phyloP scores from a whole-genome alignment of 2,888 invertebrate genomes.

The Melinaea menophilus region DNA sequence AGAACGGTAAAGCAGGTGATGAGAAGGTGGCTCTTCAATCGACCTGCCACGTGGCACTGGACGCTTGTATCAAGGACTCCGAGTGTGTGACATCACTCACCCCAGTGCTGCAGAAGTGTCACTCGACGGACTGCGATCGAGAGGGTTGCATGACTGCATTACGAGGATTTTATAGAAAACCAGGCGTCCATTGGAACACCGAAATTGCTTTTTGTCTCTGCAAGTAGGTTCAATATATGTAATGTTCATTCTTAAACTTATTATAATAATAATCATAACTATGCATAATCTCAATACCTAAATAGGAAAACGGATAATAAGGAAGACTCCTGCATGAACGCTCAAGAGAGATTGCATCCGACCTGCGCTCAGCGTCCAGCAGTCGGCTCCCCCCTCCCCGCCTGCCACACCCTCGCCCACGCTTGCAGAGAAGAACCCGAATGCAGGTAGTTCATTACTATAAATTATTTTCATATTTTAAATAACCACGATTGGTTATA shows the following conservation, averaged over 20 bases:
- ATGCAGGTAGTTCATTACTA: constrained; percentile 82
- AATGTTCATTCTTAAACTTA: neutral
- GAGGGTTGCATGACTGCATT: constrained; percentile 93
- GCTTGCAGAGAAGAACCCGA: constrained; percentile 88
- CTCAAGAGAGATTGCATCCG: constrained; percentile 93
- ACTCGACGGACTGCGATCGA: constrained; percentile 83
- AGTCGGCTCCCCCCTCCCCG: constrained; percentile 84
- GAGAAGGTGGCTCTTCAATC: constrained; percentile 83
- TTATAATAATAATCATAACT: neutral
- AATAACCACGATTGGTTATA: neutral
- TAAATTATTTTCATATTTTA: neutral
- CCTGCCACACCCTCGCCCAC: constrained; percentile 90
- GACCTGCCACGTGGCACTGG: constrained; percentile 91
- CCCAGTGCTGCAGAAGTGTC: constrained; percentile 91
- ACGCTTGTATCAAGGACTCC: constrained; percentile 88
- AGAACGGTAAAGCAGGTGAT: constrained; percentile 76
- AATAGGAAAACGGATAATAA: constrained; percentile 90
- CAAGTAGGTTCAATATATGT: constrained; percentile 82
- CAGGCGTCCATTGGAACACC: constrained; percentile 88
- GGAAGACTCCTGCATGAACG: constrained; percentile 91
- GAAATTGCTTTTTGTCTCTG: constrained; percentile 95
- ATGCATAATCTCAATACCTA: too few species aligned
- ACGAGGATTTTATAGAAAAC: constrained; percentile 90
- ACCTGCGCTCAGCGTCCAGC: constrained; percentile 90
- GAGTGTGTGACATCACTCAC: constrained; percentile 88